Evolutionary conservation across 2,888 invertebrate species (phyloP).

Genomic region (Acleris sparsana): DNA sequence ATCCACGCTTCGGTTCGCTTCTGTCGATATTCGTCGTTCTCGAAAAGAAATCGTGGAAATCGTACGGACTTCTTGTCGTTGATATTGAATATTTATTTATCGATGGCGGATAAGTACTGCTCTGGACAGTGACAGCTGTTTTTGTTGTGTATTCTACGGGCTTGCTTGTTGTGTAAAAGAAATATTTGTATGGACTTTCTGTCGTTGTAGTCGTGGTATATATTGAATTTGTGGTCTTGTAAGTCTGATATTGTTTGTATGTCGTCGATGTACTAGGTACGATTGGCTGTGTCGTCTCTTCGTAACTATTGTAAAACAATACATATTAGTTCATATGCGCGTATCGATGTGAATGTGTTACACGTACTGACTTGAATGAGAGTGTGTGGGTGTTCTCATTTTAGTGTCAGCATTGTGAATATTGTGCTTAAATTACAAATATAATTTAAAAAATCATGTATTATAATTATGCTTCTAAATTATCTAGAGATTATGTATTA

Average conservation of each 20-base stretch:
- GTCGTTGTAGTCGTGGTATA: constrained; percentile 39
- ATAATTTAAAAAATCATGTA: background rate
- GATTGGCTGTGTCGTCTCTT: constrained; percentile 76
- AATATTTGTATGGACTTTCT: constrained; percentile 49
- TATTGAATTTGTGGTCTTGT: constrained; percentile 44
- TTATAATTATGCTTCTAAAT: background rate
- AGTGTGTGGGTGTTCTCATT: constrained; percentile 57
- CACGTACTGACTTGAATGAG: constrained; percentile 63
- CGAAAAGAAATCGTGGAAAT: constrained; percentile 76
- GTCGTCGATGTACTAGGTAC: constrained; percentile 66
- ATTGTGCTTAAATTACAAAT: background rate
- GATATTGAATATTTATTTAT: constrained; percentile 73
- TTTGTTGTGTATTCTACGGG: constrained; percentile 57
- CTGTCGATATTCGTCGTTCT: constrained; percentile 56
- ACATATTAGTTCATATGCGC: constrained; percentile 58
- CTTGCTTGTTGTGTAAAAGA: constrained; percentile 46
- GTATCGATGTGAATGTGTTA: constrained; percentile 49
- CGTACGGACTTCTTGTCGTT: constrained; percentile 83
- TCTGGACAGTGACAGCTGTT: constrained; percentile 49
- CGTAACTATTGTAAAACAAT: constrained; percentile 69
- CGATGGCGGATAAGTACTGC: constrained; percentile 56
- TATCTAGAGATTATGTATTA: background rate
- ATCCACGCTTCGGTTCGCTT: constrained; percentile 58
- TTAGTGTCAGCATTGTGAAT: constrained; percentile 56
- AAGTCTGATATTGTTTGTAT: constrained; percentile 52